Evolutionary conservation across 2,888 invertebrate genomes (phyloP), one percentile per base, ranked within the genome.

Genomic region (Nomada flava): DNA sequence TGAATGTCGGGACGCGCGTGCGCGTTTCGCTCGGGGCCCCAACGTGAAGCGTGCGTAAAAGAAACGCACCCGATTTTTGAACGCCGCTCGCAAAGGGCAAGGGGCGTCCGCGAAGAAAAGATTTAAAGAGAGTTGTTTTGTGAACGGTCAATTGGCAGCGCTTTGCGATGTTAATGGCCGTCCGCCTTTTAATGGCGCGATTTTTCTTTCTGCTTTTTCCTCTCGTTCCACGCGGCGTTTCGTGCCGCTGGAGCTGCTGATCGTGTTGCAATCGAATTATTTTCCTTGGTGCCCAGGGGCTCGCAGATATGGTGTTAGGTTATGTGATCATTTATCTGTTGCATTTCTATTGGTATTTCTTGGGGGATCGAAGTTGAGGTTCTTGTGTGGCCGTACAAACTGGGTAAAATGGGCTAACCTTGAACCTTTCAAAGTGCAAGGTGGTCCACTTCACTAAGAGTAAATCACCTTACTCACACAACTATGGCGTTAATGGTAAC

Each of bases 1-100:
- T 64, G 74, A 81, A 72, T 72, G 82, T 81, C 72, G 80, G 71
- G 73, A 69, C 60, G 79, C 82, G 84, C 82, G 87, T 80, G 85
- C 78, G 82, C 78, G 73, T 78, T 83, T 79, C 64, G 60, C 72
- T 64, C 53, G 71, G 57, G 63, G 23, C 70, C 29, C 52, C 74
- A 5, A 15, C 15, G 47, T 18, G 26, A 72, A 73, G 77, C 59
- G 42, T 73, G 75, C 80, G 84, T 80, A 71, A 81, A 82, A 84
- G 87, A 86, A 36, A 82, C 86, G 80, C 60, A 64, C 74, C 75
- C 82, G 79, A 80, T 81, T 79, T 84, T 71, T 57, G 23, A 53
- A 72, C 47, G 23, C 18, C n/a, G 15, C 10, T 36, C 18, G 23
- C 29, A 44, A 0, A 23, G n/a, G 26, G 10, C 10, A 55, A 67